Evolutionary conservation across 2,113 vertebrate species (phyloP).

Genomic region (Alexandromys fortis): DNA sequence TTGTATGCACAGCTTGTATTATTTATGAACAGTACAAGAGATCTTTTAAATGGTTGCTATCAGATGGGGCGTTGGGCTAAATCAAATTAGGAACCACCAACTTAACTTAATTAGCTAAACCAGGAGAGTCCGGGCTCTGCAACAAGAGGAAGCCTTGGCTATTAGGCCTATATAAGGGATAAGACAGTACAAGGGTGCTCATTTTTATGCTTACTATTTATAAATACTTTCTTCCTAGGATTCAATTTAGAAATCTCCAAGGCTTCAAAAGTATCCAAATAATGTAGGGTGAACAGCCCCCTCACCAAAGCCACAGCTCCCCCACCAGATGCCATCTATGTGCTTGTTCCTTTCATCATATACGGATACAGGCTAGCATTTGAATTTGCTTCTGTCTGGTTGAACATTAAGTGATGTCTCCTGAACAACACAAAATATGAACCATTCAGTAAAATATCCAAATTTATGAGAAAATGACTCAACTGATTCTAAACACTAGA

Average conservation of each 20-base stretch:
- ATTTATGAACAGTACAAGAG: slow-evolving; percentile 25
- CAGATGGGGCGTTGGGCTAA: neutral
- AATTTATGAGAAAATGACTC: neutral
- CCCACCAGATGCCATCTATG: neutral
- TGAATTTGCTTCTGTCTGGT: neutral
- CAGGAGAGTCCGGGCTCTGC: neutral
- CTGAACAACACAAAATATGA: neutral
- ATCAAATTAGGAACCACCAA: neutral
- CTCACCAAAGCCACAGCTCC: neutral
- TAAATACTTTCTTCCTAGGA: slow-evolving; percentile 38
- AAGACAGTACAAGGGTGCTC: neutral
- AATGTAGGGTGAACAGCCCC: neutral
- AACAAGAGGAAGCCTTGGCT: neutral
- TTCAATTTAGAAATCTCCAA: slow-evolving; percentile 33
- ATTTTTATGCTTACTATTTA: slow-evolving; percentile 49
- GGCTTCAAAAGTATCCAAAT: slow-evolving; percentile 8
- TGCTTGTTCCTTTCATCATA: neutral
- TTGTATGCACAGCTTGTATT: neutral
- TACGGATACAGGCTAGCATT: neutral
- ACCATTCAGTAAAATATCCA: slow-evolving; percentile 36
- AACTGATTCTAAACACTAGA: slow-evolving; percentile 19
- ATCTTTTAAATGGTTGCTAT: neutral
- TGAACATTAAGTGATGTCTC: neutral
- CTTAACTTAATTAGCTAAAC: neutral
- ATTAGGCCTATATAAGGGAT: fast-evolving